Evolutionary conservation across 1,140 invertebrate species (phyloP).

Genomic region (Scaptodrosophila lebanonensis): DNA sequence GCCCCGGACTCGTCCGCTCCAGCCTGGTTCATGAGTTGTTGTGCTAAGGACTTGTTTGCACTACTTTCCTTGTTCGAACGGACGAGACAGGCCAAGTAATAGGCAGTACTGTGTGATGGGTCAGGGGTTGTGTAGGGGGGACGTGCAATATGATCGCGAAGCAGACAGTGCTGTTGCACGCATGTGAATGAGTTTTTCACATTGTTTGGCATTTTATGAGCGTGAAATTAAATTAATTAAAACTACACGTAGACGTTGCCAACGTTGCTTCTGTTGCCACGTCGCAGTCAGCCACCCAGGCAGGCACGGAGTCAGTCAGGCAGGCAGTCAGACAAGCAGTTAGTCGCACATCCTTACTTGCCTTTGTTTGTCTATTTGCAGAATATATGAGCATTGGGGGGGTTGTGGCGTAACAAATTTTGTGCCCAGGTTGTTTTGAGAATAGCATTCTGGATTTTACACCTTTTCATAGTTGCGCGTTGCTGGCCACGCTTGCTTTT

Average conservation of each 20-base stretch:
- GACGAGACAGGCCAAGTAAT: too few species aligned
- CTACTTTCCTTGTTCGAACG: constrained; percentile 13
- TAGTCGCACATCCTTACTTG: too few species aligned
- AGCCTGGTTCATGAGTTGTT: too few species aligned
- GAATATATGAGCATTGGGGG: too few species aligned
- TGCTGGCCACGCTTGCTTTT: not conserved
- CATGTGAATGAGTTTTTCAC: constrained; percentile 37
- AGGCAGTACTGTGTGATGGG: too few species aligned
- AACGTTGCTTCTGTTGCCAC: constrained; percentile 10
- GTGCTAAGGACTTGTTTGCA: constrained; percentile 9
- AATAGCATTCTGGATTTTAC: constrained; percentile 2
- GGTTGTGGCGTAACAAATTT: constrained; percentile 31
- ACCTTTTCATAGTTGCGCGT: too few species aligned
- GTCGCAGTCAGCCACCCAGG: constrained; percentile 2
- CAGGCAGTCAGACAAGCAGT: not conserved
- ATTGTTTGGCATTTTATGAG: constrained; percentile 67
- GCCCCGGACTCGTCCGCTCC: constrained; percentile 8
- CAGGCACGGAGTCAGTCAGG: not conserved
- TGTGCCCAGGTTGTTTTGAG: constrained; percentile 11
- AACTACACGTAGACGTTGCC: constrained; percentile 41
- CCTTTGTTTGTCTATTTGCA: too few species aligned
- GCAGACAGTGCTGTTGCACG: constrained; percentile 10
- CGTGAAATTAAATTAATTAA: constrained; percentile 71
- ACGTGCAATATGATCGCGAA: too few species aligned
- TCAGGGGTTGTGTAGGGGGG: too few species aligned